These are phyloP conservation scores for Mus minutoides DNA, from an alignment of 2,797 vertebrate species.

Conservation along the genomic window DNA sequence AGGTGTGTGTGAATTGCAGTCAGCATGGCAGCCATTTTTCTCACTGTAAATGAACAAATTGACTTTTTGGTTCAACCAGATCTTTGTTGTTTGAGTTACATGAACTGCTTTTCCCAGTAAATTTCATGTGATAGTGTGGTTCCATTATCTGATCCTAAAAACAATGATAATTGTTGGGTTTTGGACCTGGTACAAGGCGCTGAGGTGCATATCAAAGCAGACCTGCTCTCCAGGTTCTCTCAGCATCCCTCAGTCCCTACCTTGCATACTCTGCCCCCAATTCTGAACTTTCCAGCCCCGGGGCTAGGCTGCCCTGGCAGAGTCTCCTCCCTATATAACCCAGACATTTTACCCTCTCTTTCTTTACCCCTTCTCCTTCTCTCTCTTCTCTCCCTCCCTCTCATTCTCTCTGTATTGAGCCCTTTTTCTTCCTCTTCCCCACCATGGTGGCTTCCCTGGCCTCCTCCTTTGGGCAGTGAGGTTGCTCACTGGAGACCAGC, in stretches of 20 bases:
- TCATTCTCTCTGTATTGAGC: too few relatives aligned
- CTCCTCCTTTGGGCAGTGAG: neutral
- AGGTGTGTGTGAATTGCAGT: neutral
- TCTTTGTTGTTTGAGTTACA: conserved; percentile 57
- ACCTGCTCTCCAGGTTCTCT: neutral
- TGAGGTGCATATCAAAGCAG: neutral
- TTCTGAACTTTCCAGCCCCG: neutral
- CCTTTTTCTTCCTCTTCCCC: neutral
- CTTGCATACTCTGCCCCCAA: neutral
- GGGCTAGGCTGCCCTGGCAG: neutral
- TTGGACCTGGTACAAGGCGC: too few relatives aligned
- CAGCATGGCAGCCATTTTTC: conserved; percentile 57
- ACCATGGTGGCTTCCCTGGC: neutral
- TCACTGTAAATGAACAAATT: conserved; percentile 52
- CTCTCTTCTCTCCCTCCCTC: too few relatives aligned
- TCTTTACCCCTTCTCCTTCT: neutral
- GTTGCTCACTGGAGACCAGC: neutral
- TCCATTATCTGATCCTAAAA: conserved; percentile 61
- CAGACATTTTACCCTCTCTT: neutral
- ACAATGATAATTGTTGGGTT: neutral
- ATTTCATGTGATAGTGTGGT: conserved; percentile 47
- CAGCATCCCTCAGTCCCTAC: neutral
- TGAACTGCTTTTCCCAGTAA: conserved; percentile 54
- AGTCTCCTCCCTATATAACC: neutral
- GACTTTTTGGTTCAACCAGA: conserved; percentile 55